phyloP scores from a whole-genome alignment of 2,797 vertebrate genomes.

The Pogonophryne albipinna region DNA sequence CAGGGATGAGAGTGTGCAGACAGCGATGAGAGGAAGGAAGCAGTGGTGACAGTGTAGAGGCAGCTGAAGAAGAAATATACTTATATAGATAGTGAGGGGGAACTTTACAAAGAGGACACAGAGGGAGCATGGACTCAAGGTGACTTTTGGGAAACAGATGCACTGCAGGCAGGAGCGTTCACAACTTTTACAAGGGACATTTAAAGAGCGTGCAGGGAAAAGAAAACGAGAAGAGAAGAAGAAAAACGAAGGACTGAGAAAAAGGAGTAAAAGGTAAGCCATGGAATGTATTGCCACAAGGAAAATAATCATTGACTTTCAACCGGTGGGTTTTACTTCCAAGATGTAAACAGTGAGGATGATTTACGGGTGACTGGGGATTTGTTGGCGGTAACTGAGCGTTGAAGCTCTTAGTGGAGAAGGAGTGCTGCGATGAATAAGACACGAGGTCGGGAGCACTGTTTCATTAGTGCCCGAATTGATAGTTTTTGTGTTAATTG shows the following conservation, averaged over 20 bases:
- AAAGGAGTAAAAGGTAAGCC: conserved; percentile 73
- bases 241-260: conserved; percentile 30
- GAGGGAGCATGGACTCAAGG: conserved; percentile 67
- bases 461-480: conserved; percentile 15
- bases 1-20: conserved; percentile 57
- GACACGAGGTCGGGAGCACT: conserved; percentile 11
- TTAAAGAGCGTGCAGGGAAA: conserved; percentile 53
- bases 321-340: conserved; percentile 37
- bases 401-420: background rate
- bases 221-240: conserved; percentile 52
- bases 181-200: conserved; percentile 68
- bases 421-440: conserved; percentile 15
- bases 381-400: conserved; percentile 31
- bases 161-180: conserved; percentile 56
- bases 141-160: conserved; percentile 73
- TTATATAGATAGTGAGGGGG: conserved; percentile 30
- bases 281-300: conserved; percentile 22
- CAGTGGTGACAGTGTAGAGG: conserved; percentile 26
- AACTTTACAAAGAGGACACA: conserved; percentile 68
- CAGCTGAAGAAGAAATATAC: conserved; percentile 32
- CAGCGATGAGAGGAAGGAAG: conserved; percentile 41
- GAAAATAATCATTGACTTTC: conserved; percentile 41
- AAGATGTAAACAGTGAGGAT: conserved; percentile 21
- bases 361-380: conserved; percentile 43
- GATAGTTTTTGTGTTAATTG: conserved; percentile 34